Conservation (phyloP, 2,797 vertebrate species). For the Pseudotriccus pelzelni region DNA sequence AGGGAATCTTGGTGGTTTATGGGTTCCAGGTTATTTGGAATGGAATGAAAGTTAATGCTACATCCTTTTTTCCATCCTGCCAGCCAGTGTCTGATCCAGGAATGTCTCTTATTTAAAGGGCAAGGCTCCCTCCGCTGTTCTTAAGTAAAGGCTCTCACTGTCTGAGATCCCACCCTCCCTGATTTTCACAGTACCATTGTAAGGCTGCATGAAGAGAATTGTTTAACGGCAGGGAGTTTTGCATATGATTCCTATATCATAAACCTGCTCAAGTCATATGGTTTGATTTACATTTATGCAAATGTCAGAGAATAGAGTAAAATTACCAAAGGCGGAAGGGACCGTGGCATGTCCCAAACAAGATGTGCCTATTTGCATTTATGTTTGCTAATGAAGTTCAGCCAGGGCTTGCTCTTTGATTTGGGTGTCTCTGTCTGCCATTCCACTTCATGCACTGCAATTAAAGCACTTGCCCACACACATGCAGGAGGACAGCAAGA, state of each 20-base stretch:
- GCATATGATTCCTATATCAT: slow-evolving; percentile 4
- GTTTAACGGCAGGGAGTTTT: slow-evolving; percentile 52
- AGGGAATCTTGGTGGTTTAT: slow-evolving; percentile 66
- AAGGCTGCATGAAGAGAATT: slow-evolving; percentile 21
- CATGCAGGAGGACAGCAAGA: slow-evolving; percentile 56
- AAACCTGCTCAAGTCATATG: slow-evolving; percentile 54
- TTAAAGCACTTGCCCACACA: slow-evolving; percentile 76
- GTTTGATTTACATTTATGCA: slow-evolving; percentile 71
- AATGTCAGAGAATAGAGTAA: slow-evolving; percentile 68
- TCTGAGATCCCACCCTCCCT: slow-evolving; percentile 44
- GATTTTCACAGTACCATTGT: slow-evolving; percentile 57
- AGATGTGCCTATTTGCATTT: slow-evolving; percentile 75
- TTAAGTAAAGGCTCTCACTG: slow-evolving; percentile 67
- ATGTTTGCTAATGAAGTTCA: slow-evolving; percentile 77
- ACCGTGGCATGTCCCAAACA: slow-evolving; percentile 63
- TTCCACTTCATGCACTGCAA: slow-evolving; percentile 70
- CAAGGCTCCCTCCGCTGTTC: slow-evolving; percentile 69
- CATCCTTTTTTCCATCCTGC: slow-evolving; percentile 64
- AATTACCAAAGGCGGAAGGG: slow-evolving; percentile 65
- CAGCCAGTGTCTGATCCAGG: slow-evolving; percentile 71
- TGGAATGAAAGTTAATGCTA: slow-evolving; percentile 69
- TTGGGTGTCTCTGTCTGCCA: slow-evolving; percentile 65
- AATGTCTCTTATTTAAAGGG: slow-evolving; percentile 75
- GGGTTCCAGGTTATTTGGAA: slow-evolving; percentile 70
- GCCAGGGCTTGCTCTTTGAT: slow-evolving; percentile 75